A percentile compares a stretch with the other conserved stretches of the same genome.
Conservation (phyloP, 2,113 vertebrate species). For the Natator depressus region DNA sequence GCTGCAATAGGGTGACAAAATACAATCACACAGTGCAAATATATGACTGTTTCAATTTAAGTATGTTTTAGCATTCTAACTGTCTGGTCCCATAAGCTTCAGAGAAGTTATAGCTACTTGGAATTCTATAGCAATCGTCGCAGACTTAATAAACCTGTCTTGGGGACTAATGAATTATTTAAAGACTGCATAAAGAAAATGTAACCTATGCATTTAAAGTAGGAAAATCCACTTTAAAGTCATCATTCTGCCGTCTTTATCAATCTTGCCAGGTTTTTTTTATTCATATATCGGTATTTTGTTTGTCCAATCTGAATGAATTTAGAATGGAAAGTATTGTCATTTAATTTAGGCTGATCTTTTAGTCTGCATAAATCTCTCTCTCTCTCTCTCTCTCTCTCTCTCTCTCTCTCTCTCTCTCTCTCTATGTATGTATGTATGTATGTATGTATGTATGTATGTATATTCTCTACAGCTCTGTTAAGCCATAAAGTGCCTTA, state of each 20-base stretch:
- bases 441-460: not conserved
- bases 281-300: slow-evolving; percentile 67
- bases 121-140: slow-evolving; percentile 63
- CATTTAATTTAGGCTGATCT: slow-evolving; percentile 63
- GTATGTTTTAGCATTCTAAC: slow-evolving; percentile 65
- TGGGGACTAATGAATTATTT: slow-evolving; percentile 80
- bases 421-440: no score
- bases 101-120: slow-evolving; percentile 68
- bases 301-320: slow-evolving; percentile 71
- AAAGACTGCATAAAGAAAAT: slow-evolving; percentile 78
- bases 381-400: no score
- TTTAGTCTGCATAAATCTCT: slow-evolving; percentile 48
- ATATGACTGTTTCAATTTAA: slow-evolving; percentile 54
- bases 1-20: slow-evolving; percentile 13
- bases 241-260: slow-evolving; percentile 73
- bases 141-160: slow-evolving; percentile 81
- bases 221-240: slow-evolving; percentile 77
- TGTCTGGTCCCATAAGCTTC: slow-evolving; percentile 55
- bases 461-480: not conserved
- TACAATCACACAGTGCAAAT: not conserved
- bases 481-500: slow-evolving; percentile 35
- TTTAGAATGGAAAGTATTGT: slow-evolving; percentile 56
- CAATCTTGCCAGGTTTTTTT: slow-evolving; percentile 71
- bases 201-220: slow-evolving; percentile 80
- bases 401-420: no score